Base-by-base conservation (phyloP, 1,140 invertebrate genomes). In the Papilio polytes region DNA sequence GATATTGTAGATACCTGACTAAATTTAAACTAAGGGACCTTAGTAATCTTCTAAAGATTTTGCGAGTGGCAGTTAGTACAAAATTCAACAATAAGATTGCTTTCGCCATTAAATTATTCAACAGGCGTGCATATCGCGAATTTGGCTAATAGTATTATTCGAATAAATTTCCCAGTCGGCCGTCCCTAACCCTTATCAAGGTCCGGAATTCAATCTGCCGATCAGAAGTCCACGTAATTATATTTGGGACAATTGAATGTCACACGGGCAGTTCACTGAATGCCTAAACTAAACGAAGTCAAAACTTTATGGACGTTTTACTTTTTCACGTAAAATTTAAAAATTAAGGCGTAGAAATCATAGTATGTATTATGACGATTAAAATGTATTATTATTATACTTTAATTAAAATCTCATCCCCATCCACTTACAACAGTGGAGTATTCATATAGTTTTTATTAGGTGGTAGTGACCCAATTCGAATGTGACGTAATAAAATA, bases 151-250 rank as follows among this genome's bases (percentile, higher is more conserved):
- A 73, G n/a, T 8, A 44, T 73, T 46, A 73, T 44, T 73, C 72
- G 72, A 73, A 46, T 73, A 73, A 73, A 73, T 73, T 73, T 73
- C 72, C 41, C 72, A 76, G 46, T 76, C 74, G 41, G 74, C 74
- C 74, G 22, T 48, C 20, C 74, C 41, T 76, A 76, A 76, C 41
- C 46, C 74, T 76, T 76, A 76, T 76, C 74, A 76, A 53, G 36
- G 46, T 76, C 74, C 41, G 46, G 44, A 76, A 76, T 76, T 76
- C 44, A 76, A 76, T 76, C 41, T 76, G 44, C 44, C 41, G 74
- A 76, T 76, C 46, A 76, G 46, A 76, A 76, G 44, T 76, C 46
- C 44, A 31, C 20, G 44, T 76, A 76, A 76, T 76, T 76, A 74
- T 51, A 74, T 76, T 51, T 53, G 41, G 74, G 74, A 44, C 44